phyloP scores from a whole-genome alignment of 2,113 vertebrate species.

The Petroica traversi region DNA sequence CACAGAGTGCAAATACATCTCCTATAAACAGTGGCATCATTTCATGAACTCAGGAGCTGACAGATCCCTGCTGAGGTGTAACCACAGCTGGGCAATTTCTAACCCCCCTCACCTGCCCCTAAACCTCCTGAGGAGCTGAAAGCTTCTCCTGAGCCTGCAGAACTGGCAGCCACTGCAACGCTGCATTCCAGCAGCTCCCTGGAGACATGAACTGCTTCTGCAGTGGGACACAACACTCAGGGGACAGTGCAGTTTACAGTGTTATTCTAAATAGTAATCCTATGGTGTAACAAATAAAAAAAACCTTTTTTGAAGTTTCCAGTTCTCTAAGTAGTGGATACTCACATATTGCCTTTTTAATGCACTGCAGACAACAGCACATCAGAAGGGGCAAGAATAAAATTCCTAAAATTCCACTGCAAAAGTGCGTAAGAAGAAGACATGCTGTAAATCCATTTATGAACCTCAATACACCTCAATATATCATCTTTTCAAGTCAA shows the following conservation, averaged over 20 bases:
- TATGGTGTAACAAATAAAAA: background rate
- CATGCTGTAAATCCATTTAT: background rate
- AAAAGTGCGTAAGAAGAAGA: background rate
- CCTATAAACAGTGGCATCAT: fast-evolving
- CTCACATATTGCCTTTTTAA: background rate
- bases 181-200: background rate
- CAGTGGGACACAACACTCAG: background rate
- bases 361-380: background rate
- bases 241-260: background rate
- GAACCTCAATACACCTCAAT: background rate
- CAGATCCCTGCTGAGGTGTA: background rate
- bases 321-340: background rate
- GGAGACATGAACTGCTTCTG: background rate
- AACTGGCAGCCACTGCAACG: fast-evolving
- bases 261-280: background rate
- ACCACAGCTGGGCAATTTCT: background rate
- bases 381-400: background rate
- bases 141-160: background rate
- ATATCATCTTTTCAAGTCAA: background rate
- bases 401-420: background rate
- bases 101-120: background rate
- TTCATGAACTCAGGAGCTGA: fast-evolving
- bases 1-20: fast-evolving
- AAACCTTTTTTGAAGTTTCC: background rate
- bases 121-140: background rate